Percentiles rank a stretch among this genome's conserved stretches.
Conservation (phyloP, 2,888 invertebrate species). For the Acanthosepion lycidas region DNA sequence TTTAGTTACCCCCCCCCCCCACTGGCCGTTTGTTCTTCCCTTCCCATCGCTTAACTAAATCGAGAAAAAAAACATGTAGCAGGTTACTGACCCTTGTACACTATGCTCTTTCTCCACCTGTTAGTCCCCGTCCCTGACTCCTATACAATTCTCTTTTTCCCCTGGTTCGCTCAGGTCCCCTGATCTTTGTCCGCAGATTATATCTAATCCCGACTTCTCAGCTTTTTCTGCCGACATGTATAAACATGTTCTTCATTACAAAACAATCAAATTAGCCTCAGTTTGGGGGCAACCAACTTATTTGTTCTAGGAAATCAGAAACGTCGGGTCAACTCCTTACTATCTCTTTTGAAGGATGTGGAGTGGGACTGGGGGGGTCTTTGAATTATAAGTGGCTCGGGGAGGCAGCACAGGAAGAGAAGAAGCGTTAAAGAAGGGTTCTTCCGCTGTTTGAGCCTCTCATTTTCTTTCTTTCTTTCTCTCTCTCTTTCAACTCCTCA, state of each 20-base stretch:
- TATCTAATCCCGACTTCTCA: background rate
- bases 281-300: background rate
- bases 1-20: too few species aligned
- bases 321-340: background rate
- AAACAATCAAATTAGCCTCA: conserved; percentile 13
- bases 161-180: too few species aligned
- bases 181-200: too few species aligned
- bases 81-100: too few species aligned
- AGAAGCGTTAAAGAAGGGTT: background rate
- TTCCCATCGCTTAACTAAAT: too few species aligned
- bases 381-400: background rate
- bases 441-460: background rate
- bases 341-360: background rate
- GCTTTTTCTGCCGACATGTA: background rate
- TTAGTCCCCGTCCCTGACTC: too few species aligned
- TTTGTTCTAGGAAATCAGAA: background rate
- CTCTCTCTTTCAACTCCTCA: background rate
- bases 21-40: too few species aligned
- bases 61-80: too few species aligned
- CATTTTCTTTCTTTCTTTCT: background rate
- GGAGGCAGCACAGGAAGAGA: background rate
- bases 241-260: background rate
- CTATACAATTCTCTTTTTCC: too few species aligned
- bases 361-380: background rate
- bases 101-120: too few species aligned